Evolutionary conservation across 2,113 vertebrate species (phyloP), one percentile per base, ranked within the genome.

Genomic region (Progne subis): DNA sequence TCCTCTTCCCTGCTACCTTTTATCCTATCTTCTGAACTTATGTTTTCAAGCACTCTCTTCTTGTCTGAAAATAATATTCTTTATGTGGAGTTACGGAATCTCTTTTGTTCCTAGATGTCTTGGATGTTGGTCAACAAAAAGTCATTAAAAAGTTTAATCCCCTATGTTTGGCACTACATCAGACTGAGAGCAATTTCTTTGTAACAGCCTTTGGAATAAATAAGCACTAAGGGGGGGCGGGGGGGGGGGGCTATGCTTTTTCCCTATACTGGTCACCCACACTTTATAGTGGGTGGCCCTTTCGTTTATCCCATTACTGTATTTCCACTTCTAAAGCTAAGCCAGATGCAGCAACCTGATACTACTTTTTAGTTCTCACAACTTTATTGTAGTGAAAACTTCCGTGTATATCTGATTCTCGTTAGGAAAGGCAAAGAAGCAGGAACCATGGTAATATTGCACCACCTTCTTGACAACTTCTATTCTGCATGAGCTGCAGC

Each of bases 241-340:
- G 12, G 41, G 2, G 37, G 37, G 3, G 12, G 41, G 2, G 37
- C 8, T 37, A 37, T 26, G 16, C 17, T 31, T 88, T 94, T 65
- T 86, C 92, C 91, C 97, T 71, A 88, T 78, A 94, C 43, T 86
- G 94, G 97, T 98, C 97, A 98, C 96, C 96, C 96, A 87, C 94
- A 96, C 88, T 97, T 92, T 96, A 86, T 56, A 96, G 98, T 98
- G 98, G 97, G 98, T 98, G 98, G 98, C 96, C 97, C 57, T 92
- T 88, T 97, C 88, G 8, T 95, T 93, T 95, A 86, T 93, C 46
- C 72, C 23, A 5, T 96, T 96, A 93, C 92, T 97, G 15, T 92
- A 96, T 92, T 98, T 97, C 94, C 94, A 95, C 55, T 79, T 87
- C 78, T 96, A 96, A 96, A 97, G 95, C 81, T 93, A 92, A 87